Conservation (phyloP, 30 jellyfish, hydroid and myxozoan genomes). For the Sanderia malayensis region DNA sequence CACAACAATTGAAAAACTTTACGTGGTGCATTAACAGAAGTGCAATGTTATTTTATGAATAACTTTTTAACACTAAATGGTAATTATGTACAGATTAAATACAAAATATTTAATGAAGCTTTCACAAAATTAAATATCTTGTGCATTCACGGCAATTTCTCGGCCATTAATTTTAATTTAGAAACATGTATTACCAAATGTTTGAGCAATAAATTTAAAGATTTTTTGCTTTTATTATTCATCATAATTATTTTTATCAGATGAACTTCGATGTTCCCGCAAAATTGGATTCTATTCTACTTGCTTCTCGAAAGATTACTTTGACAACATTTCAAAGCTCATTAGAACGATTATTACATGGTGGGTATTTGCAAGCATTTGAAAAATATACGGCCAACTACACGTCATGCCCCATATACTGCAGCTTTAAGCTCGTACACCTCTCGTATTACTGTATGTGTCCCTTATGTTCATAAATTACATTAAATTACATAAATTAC, state of each 20-base stretch:
- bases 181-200: too few relatives aligned
- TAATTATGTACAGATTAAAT: too few relatives aligned
- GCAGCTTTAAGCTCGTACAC: neutral
- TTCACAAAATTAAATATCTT: too few relatives aligned
- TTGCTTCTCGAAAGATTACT: neutral
- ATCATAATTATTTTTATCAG: slow-evolving; percentile 14
- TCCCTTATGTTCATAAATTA: neutral
- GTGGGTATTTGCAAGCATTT: too few relatives aligned
- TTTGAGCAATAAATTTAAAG: too few relatives aligned
- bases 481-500: neutral
- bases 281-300: slow-evolving; percentile 32
- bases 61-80: neutral
- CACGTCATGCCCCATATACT: neutral
- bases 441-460: neutral
- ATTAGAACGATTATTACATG: slow-evolving; percentile 30
- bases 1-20: neutral
- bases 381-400: too few relatives aligned
- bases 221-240: too few relatives aligned
- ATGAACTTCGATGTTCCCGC: slow-evolving; percentile 5
- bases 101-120: too few relatives aligned
- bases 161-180: too few relatives aligned
- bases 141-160: too few relatives aligned
- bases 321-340: slow-evolving; percentile 23
- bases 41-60: neutral
- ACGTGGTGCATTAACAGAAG: neutral